phyloP scores from a whole-genome alignment of 2,797 vertebrate species.

The Sternotherus odoratus region DNA sequence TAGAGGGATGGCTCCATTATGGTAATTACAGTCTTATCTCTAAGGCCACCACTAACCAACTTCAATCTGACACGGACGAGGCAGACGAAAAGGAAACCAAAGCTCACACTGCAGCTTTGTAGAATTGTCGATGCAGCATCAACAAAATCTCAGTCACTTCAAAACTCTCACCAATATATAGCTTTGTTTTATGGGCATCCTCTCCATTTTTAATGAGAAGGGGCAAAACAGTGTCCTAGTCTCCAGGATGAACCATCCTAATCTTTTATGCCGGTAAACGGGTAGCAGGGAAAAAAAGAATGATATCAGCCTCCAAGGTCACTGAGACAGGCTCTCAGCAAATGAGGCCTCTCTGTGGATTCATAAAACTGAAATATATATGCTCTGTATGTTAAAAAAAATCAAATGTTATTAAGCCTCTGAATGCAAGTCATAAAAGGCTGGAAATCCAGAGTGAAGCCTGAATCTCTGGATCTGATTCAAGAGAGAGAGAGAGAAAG shows the following conservation, averaged over 20 bases:
- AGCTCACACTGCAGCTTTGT: accelerated
- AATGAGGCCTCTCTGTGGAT: constrained; percentile 82
- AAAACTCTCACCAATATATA: not conserved
- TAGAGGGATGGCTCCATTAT: not conserved
- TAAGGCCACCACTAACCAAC: not conserved
- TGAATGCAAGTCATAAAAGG: constrained; percentile 37
- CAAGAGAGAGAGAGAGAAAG: constrained; percentile 26
- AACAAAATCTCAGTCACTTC: accelerated
- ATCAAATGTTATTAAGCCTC: constrained; percentile 56
- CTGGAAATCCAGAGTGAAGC: constrained; percentile 41
- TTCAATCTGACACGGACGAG: not conserved
- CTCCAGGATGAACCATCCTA: not conserved
- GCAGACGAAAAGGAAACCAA: not conserved
- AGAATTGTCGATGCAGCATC: accelerated
- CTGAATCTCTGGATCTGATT: constrained; percentile 11
- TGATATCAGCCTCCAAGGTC: constrained; percentile 82
- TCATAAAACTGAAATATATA: constrained; percentile 81
- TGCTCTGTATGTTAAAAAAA: not conserved
- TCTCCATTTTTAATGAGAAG: not conserved
- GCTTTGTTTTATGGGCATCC: accelerated
- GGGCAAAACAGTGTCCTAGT: not conserved
- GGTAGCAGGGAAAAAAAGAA: constrained; percentile 1
- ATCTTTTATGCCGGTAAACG: constrained; percentile 18
- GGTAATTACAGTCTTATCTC: not conserved
- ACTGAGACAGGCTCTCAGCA: constrained; percentile 74